Percentiles rank a stretch among this genome's conserved stretches.
Conservation (phyloP, 2,797 vertebrate species). For the Petrocephalus schoutedeni region DNA sequence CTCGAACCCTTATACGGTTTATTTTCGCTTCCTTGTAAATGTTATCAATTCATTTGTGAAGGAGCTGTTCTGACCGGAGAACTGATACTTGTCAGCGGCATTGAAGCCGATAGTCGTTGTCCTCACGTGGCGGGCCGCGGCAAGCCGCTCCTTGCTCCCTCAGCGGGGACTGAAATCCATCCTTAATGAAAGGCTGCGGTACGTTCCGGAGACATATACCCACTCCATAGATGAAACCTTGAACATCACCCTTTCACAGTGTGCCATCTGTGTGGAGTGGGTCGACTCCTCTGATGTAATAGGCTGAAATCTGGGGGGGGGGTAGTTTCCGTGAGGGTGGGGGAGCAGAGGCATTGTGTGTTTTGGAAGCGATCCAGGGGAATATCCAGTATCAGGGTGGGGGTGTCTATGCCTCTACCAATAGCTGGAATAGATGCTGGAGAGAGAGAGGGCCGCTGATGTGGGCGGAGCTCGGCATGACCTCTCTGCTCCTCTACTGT, state of each 20-base stretch:
- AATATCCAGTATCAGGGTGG: constrained; percentile 54
- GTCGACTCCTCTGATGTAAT: constrained; percentile 35
- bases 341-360: constrained; percentile 45
- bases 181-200: neutral
- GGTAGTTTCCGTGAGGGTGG: constrained; percentile 22
- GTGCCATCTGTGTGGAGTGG: neutral
- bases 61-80: constrained; percentile 4
- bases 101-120: neutral
- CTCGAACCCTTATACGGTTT: constrained; percentile 43
- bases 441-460: constrained; percentile 20
- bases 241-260: constrained; percentile 4
- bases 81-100: neutral
- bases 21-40: constrained; percentile 13
- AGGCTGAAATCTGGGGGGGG: constrained; percentile 29
- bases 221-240: neutral
- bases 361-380: constrained; percentile 60
- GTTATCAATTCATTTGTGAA: neutral
- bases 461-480: neutral
- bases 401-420: constrained; percentile 31
- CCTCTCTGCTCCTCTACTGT: neutral
- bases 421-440: constrained; percentile 52
- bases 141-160: neutral
- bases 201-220: neutral
- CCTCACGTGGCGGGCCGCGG: neutral
- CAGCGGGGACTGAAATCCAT: neutral